Percentiles rank a stretch among this genome's conserved stretches.
Evolutionary conservation across 2,888 invertebrate genomes (phyloP).

Genomic region (Parascotia fuliginaria): DNA sequence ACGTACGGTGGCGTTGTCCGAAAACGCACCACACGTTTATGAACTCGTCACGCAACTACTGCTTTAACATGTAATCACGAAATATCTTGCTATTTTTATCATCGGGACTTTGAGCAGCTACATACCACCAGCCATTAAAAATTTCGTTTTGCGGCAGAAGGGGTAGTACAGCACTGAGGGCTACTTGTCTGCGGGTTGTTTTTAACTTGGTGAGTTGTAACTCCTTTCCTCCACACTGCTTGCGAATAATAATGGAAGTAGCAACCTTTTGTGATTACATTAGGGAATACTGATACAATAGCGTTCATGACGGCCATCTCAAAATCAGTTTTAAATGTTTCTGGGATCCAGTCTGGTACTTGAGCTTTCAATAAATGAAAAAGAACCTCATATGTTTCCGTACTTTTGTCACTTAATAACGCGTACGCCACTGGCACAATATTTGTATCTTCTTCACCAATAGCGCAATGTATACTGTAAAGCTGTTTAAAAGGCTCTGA

Average conservation of each 20-base stretch:
- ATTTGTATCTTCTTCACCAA: too few species aligned
- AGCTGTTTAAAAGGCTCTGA: too few species aligned
- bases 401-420: not conserved
- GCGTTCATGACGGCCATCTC: conserved; percentile 4
- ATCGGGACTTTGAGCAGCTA: conserved; percentile 17
- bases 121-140: conserved; percentile 19
- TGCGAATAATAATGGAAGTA: conserved; percentile 17
- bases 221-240: conserved; percentile 15
- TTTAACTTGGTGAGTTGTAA: not conserved
- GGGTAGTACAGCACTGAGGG: conserved; percentile 19
- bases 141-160: conserved; percentile 15
- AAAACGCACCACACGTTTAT: conserved; percentile 18
- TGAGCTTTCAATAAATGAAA: not conserved
- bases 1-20: conserved; percentile 18
- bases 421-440: conserved; percentile 3
- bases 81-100: conserved; percentile 16
- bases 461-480: too few species aligned
- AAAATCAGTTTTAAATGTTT: not conserved
- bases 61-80: conserved; percentile 20
- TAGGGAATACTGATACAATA: not conserved
- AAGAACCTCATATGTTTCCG: not conserved
- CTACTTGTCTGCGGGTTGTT: too few species aligned
- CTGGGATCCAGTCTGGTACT: not conserved
- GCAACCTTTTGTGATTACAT: conserved; percentile 6
- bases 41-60: too few species aligned